phyloP scores from a whole-genome alignment of 1,140 invertebrate species.

The Zeugodacus cucurbitae region DNA sequence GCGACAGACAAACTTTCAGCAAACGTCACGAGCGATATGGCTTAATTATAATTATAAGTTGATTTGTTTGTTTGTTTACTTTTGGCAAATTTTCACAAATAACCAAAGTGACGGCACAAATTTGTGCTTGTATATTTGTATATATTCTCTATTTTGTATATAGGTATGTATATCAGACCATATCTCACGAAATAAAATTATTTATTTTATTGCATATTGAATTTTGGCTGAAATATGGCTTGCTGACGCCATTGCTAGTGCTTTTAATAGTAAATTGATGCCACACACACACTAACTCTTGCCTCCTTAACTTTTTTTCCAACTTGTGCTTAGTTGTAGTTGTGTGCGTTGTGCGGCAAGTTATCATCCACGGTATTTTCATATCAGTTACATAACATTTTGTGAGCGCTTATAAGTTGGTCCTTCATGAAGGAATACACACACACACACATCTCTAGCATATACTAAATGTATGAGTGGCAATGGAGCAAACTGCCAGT shows the following conservation, averaged over 20 bases:
- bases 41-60: constrained; percentile 65
- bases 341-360: neutral
- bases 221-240: neutral
- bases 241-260: neutral
- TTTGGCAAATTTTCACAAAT: neutral
- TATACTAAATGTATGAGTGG: neutral
- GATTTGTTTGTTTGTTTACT: constrained; percentile 61
- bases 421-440: neutral
- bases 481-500: neutral
- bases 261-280: neutral
- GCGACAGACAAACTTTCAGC: neutral
- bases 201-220: neutral
- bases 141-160: no score
- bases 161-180: neutral
- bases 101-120: neutral
- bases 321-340: neutral
- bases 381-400: constrained; percentile 8
- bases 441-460: neutral
- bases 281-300: neutral
- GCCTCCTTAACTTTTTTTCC: neutral
- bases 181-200: neutral
- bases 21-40: constrained; percentile 56
- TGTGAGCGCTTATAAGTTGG: neutral
- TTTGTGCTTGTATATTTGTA: neutral
- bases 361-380: neutral